Evolutionary conservation across 2,113 vertebrate genomes (phyloP), one percentile per base, ranked within the genome.

Genomic region (Mastomys coucha): DNA sequence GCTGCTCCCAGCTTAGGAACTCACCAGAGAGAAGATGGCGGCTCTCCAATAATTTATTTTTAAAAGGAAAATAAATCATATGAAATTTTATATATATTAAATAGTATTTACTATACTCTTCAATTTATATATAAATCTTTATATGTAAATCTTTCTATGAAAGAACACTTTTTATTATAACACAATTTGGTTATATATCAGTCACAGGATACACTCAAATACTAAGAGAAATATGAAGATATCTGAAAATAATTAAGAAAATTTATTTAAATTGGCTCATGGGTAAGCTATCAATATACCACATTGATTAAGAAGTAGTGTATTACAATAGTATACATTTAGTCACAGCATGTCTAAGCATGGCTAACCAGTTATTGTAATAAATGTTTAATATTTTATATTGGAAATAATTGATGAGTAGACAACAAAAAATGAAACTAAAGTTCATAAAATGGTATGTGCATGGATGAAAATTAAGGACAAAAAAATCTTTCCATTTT

Each of bases 181-280:
- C 2, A 9, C 5, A 17, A 42, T 26, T 65, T 2, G 2, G 2
- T 17, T 17, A 78, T 36, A 1, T 26, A 2, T 51, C 13, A 33
- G 11, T 51, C 13, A 17, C 13, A 17, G 26, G 2, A 14, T 65
- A 85, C 26, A 31, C 28, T 33, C 24, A n/a, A 82, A 14, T 31
- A 31, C 14, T 22, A 31, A 65, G 2, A 45, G 39, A 82, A 84
- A 63, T 39, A 45, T 31, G 14, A 45, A 19, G 19, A 36, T 26
- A n/a, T 67, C 53, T 45, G 49, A 63, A 51, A 31, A 76, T 67
- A 22, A 77, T 5, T 51, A 28, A 78, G 11, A 33, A 0, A 22
- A 8, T 24, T 65, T 76, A 67, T n/a, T 78, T 45, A 60, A 36
- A 49, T 33, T 67, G 42, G 5, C 45, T 78, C 17, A 26, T 77